Percentiles rank a stretch among this genome's conserved stretches.
These are phyloP conservation scores for Haemorhous mexicanus DNA, from an alignment of 2,113 vertebrate species.

Conservation along the genomic window DNA sequence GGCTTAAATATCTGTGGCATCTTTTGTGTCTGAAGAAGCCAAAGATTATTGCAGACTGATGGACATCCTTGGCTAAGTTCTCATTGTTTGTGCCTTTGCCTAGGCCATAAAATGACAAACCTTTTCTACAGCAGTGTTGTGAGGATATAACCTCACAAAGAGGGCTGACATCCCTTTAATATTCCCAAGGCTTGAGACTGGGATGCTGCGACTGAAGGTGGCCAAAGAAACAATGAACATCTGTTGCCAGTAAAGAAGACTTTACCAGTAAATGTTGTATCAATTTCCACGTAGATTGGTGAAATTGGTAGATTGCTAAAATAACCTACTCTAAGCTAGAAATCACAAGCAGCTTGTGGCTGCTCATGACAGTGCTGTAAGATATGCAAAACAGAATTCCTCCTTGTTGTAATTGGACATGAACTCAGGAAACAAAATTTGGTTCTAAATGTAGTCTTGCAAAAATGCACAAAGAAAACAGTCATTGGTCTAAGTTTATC, in stretches of 20 bases:
- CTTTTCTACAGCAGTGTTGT: not conserved
- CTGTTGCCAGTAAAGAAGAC: not conserved
- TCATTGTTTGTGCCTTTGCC: not conserved
- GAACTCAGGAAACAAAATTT: not conserved
- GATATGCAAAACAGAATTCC: not conserved
- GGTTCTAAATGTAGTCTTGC: not conserved
- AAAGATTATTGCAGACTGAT: not conserved
- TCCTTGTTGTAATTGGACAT: not conserved
- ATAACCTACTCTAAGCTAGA: not conserved
- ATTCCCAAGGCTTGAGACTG: not conserved
- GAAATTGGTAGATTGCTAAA: not conserved
- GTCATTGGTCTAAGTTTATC: not conserved
- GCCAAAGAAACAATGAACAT: not conserved
- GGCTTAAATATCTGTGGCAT: not conserved
- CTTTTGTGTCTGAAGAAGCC: not conserved
- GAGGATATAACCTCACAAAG: not conserved
- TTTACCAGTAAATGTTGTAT: not conserved
- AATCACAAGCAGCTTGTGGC: not conserved
- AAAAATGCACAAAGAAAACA: not conserved
- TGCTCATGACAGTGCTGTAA: not conserved
- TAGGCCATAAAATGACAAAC: not conserved
- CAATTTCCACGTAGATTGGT: conserved; percentile 3
- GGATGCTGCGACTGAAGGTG: not conserved
- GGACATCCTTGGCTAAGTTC: not conserved
- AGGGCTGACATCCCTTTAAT: not conserved